phyloP scores from a whole-genome alignment of 2,113 vertebrate genomes.

The Arenaria interpres region DNA sequence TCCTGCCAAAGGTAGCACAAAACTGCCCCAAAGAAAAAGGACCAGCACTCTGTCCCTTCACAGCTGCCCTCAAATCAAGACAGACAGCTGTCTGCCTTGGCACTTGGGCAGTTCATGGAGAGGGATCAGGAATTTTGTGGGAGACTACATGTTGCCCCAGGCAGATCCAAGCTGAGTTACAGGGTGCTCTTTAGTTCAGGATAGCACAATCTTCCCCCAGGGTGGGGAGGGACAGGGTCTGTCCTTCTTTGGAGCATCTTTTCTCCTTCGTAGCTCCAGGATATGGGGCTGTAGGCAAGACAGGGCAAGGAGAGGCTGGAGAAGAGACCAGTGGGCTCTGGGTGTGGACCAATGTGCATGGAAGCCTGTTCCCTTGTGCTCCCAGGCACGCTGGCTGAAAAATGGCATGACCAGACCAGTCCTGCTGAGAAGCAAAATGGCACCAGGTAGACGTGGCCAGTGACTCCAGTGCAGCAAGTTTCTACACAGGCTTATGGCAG shows the following conservation, averaged over 20 bases:
- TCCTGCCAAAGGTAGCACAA: background rate
- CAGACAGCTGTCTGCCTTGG: fast-evolving
- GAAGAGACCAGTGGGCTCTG: background rate
- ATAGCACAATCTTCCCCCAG: background rate
- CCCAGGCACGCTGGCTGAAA: background rate
- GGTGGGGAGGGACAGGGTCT: background rate
- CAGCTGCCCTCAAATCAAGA: background rate
- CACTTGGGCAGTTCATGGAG: background rate
- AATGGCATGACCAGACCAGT: too few species aligned
- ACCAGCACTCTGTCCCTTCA: background rate
- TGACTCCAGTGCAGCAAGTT: background rate
- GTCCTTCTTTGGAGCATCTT: background rate
- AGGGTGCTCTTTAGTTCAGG: background rate
- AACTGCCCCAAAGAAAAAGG: background rate
- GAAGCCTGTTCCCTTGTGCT: background rate
- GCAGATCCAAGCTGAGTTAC: background rate
- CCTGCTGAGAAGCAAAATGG: background rate
- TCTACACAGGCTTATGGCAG: background rate
- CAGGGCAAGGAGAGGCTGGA: background rate
- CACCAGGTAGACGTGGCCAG: background rate
- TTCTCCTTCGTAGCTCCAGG: background rate
- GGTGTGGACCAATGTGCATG: fast-evolving
- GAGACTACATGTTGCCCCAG: background rate
- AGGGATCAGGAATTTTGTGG: background rate
- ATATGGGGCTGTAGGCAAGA: background rate